Evolutionary conservation across 1,140 invertebrate species (phyloP), one percentile per base, ranked within the genome.

Genomic region (Drosophila pectinifera): DNA sequence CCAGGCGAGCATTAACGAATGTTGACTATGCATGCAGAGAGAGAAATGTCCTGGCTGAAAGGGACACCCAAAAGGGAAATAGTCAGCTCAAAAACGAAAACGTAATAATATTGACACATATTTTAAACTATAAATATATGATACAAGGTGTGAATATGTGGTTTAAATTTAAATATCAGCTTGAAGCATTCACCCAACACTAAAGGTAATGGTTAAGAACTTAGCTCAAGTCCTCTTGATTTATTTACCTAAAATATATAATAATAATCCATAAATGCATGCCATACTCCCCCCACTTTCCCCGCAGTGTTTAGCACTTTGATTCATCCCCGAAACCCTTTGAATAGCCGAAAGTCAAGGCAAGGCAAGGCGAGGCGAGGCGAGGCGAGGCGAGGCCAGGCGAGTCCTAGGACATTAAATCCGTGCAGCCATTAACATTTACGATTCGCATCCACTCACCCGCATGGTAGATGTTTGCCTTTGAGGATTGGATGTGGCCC

Each of bases 381-480:
- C n/a, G n/a, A 57, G 64, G 51, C 61, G 53, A 43, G 64, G n/a
- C 59, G 20, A 53, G 49, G 28, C 48, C 1, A 34, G 48, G 28
- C 28, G n/a, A 70, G 51, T 53, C 57, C 70, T 39, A 55, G 43
- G 24, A 39, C 73, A 75, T 75, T 49, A 75, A 75, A 75, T 75
- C 72, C 62, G 72, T 39, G 53, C 61, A 51, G 61, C 82, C 48
- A 78, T 86, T 67, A 82, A 68, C 80, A 82, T 88, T 78, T 86
- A 85, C 82, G 78, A 86, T 58, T 75, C 39, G 20, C 51, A 65
- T 51, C 45, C 51, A 38, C 39, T 73, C 49, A 36, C 34, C 39
- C 38, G 34, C 28, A 74, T 61, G 38, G 36, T 45, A 69, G 18
- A 34, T 73, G 64, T 43, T 72, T 72, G 41, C 64, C 53, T 39